Conservation (phyloP, 92 coral and sea anemone species). For the Palythoa grandiflora region DNA sequence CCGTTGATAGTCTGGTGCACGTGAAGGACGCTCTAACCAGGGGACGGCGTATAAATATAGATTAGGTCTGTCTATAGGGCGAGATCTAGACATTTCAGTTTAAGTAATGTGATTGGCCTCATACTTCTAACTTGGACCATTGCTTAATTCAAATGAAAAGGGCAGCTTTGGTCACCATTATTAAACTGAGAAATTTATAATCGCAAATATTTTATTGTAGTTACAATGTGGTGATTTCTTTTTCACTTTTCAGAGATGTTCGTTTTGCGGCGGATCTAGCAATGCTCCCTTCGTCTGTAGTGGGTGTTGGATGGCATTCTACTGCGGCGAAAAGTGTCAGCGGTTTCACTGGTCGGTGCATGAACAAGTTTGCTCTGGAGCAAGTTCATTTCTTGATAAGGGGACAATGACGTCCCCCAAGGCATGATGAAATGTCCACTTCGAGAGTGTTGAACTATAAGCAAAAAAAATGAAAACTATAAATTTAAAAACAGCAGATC, state of each 20-base stretch:
- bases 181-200: too few species aligned
- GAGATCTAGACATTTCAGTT: too few species aligned
- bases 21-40: too few species aligned
- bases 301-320: constrained; percentile 38
- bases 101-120: too few species aligned
- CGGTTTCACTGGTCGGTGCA: constrained; percentile 43
- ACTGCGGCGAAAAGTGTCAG: constrained; percentile 47
- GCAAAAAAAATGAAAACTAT: neutral
- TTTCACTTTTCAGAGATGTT: constrained; percentile 13
- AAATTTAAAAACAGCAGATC: neutral
- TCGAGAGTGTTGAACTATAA: too few species aligned
- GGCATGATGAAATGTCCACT: neutral
- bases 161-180: too few species aligned
- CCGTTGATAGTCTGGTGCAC: too few species aligned
- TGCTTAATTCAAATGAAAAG: too few species aligned
- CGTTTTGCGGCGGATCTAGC: constrained; percentile 10
- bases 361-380: constrained; percentile 28
- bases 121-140: too few species aligned
- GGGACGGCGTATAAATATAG: too few species aligned
- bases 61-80: too few species aligned
- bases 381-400: constrained; percentile 18
- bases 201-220: too few species aligned
- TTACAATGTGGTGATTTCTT: neutral
- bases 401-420: constrained; percentile 34
- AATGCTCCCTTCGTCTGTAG: constrained; percentile 29